Conservation (phyloP, 2,888 invertebrate species). For the Sphinx pinastri region DNA sequence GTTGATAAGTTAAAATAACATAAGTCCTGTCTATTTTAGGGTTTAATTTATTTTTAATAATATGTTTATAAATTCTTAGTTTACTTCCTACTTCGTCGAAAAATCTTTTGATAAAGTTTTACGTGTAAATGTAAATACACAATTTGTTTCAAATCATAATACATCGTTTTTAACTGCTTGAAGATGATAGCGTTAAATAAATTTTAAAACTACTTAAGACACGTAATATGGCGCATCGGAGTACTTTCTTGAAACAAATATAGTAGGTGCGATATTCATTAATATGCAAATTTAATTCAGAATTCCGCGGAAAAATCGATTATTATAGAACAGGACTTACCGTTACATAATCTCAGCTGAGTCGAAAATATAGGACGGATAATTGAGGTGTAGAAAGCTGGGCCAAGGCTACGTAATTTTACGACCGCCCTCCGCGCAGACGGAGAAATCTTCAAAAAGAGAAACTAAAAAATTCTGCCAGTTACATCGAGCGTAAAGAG, state of each 20-base stretch:
- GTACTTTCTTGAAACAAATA: no score
- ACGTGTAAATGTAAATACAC: no score
- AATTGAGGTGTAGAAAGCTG: slow-evolving; percentile 15
- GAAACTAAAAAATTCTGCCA: slow-evolving; percentile 1
- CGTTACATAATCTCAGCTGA: slow-evolving; percentile 9
- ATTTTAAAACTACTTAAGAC: no score
- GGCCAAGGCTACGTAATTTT: slow-evolving; percentile 30
- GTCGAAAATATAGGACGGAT: slow-evolving; percentile 12
- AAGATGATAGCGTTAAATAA: no score
- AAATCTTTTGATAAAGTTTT: no score
- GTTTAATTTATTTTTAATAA: slow-evolving; percentile 1
- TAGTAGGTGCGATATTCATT: no score
- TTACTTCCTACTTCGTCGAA: no score
- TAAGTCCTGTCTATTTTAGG: slow-evolving; percentile 7
- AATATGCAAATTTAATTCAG: no score
- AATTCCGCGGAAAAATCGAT: not conserved
- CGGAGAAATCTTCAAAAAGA: not conserved
- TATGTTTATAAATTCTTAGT: no score
- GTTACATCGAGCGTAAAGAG: not conserved
- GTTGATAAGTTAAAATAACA: slow-evolving; percentile 26
- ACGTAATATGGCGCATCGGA: no score
- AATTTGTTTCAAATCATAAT: no score
- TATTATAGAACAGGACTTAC: not conserved
- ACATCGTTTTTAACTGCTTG: no score
- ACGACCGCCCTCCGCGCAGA: slow-evolving; percentile 17